Evolutionary conservation across 2,888 invertebrate genomes (phyloP), one percentile per base, ranked within the genome.

Genomic region (Oxyteleia sp.): DNA sequence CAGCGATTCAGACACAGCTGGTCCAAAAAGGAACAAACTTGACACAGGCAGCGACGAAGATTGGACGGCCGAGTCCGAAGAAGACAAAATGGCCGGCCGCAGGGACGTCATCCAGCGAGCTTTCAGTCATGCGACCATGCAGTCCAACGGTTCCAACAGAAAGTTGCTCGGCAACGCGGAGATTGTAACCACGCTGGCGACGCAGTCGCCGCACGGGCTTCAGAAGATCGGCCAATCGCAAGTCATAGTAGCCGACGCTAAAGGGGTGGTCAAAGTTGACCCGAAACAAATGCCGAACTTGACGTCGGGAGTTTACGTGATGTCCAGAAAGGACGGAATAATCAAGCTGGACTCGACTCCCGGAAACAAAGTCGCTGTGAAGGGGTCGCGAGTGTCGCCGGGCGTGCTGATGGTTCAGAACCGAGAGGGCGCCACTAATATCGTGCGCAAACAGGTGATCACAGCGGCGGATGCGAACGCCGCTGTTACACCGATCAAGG

Each of bases 241-340:
- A 84, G 93, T 91, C n/a, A 87, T 95, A 26, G 94, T 95, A 7
- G 94, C 94, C 0, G 94, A 94, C 85, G 94, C 94, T 0, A 96
- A 96, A 91, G 96, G 96, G 11, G 96, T 96, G 63, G 96, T 96
- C 78, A 95, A 96, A 93, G 96, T 96, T 16, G 96, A 96, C 91
- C 96, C 96, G 51, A 96, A 96, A 89, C 96, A 96, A 92, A 95
- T 96, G 94, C 96, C 96, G 16, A 94, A 94, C 43, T 90, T 95
- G 63, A 94, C 95, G 86, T 94, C 95, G 88, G 96, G 96, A 86
- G 96, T 96, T 41, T 96, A 96, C 90, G 96, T 96, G 69, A 96
- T 96, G 96, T 96, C 96, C 7, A 95, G 96, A 92, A 96, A 96
- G 86, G 96, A 96, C 38, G 96, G 96, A 45, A 96, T 96, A 63